Evolutionary conservation across 37 sponge, comb jelly and placozoan species (phyloP).

Genomic region (Agelas oroides): DNA sequence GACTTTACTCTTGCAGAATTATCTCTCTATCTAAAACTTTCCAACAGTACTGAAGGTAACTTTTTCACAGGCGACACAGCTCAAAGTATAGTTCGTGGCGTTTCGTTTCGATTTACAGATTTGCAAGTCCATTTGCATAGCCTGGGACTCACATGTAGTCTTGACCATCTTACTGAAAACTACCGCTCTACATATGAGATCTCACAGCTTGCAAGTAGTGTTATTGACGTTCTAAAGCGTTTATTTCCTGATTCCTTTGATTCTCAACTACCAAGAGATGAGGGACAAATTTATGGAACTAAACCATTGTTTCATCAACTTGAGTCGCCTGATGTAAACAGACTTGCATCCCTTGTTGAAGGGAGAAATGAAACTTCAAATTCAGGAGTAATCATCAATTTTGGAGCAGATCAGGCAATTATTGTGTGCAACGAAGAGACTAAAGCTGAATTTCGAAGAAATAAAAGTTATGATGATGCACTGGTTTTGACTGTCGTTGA

Average conservation of each 20-base stretch:
- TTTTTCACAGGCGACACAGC: conserved; percentile 88
- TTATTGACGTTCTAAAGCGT: conserved; percentile 58
- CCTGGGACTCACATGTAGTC: no score
- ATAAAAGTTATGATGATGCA: no score
- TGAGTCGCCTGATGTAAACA: conserved; percentile 20
- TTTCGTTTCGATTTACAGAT: conserved; percentile 81
- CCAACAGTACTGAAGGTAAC: conserved; percentile 64
- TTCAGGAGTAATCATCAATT: conserved; percentile 74
- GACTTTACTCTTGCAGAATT: conserved; percentile 89
- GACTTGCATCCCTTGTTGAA: conserved; percentile 54
- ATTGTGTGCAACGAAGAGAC: conserved; percentile 18
- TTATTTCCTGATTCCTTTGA: conserved; percentile 78
- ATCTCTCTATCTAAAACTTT: conserved; percentile 59
- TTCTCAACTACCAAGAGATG: conserved; percentile 47
- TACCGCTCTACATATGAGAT: conserved; percentile 82
- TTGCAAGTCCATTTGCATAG: background rate
- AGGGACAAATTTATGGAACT: conserved; percentile 64
- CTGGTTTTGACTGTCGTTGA: conserved; percentile 84
- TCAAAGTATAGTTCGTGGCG: conserved; percentile 86
- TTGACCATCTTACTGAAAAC: conserved; percentile 61
- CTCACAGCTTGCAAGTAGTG: conserved; percentile 66
- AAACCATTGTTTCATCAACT: conserved; percentile 59
- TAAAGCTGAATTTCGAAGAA: no score
- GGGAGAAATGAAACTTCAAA: conserved; percentile 54
- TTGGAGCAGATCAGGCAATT: conserved; percentile 88